These are phyloP conservation scores for Gisinianus flammeolus DNA, from an alignment of 2,888 invertebrate genomes.

Conservation along the genomic window DNA sequence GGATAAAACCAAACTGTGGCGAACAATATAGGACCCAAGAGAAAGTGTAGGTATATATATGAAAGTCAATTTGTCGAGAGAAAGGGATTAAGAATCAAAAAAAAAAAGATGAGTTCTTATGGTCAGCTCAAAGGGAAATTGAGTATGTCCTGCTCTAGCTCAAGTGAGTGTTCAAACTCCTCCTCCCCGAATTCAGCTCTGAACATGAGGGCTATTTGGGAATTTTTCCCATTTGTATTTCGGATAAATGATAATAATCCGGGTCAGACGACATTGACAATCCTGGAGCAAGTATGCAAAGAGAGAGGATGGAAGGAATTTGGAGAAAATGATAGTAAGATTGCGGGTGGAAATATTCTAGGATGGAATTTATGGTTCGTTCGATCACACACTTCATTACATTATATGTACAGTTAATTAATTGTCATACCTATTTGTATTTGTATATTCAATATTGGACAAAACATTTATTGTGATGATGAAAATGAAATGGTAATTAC, in stretches of 20 bases:
- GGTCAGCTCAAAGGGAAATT: not conserved
- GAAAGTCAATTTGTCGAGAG: too few relatives aligned
- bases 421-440: too few relatives aligned
- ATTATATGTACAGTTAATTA: too few relatives aligned
- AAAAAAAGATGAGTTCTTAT: not conserved
- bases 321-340: constrained; percentile 65
- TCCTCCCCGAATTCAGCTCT: not conserved
- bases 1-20: too few relatives aligned
- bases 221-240: constrained; percentile 47
- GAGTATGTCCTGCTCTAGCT: not conserved
- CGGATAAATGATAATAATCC: constrained; percentile 49
- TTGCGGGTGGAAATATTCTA: constrained; percentile 63
- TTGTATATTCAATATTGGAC: too few relatives aligned
- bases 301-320: constrained; percentile 83
- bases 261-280: constrained; percentile 38
- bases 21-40: too few relatives aligned
- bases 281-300: constrained; percentile 69
- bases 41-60: too few relatives aligned
- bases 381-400: too few relatives aligned
- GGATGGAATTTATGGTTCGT: constrained; percentile 89
- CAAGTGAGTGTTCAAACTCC: not conserved
- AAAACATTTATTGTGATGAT: too few relatives aligned
- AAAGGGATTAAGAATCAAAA: too few relatives aligned
- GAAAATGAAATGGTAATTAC: too few relatives aligned
- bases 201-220: constrained; percentile 31